These are phyloP conservation scores for Diachasma alloeum DNA, from an alignment of 1,140 invertebrate genomes.

Conservation along the genomic window DNA sequence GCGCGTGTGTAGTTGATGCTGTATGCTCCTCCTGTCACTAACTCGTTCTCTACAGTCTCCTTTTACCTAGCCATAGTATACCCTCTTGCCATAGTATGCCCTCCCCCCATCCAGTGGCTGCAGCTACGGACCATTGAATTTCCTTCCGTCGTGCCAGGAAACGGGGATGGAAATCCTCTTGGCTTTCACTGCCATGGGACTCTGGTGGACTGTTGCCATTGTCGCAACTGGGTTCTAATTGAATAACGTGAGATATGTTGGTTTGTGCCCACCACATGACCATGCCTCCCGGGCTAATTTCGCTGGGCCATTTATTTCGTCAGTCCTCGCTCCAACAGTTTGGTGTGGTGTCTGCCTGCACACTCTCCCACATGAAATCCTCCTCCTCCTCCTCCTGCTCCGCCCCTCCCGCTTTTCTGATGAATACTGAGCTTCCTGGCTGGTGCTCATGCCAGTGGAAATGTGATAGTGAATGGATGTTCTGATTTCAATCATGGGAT, in stretches of 20 bases:
- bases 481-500: background rate
- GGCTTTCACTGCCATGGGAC: background rate
- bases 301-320: slow-evolving; percentile 18
- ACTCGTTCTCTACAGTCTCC: background rate
- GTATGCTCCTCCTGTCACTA: background rate
- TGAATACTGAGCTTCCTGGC: background rate
- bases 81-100: background rate
- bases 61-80: background rate
- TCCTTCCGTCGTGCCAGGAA: slow-evolving; percentile 25
- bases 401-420: background rate
- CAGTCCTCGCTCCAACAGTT: background rate
- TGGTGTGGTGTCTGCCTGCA: background rate
- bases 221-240: slow-evolving; percentile 28
- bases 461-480: background rate
- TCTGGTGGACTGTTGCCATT: slow-evolving; percentile 12
- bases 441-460: background rate
- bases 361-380: background rate
- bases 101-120: background rate
- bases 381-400: background rate
- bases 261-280: slow-evolving; percentile 20
- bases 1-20: background rate
- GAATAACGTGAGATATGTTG: slow-evolving; percentile 35
- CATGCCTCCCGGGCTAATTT: slow-evolving; percentile 21
- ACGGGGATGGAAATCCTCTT: slow-evolving; percentile 26
- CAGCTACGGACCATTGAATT: slow-evolving; percentile 26